Evolutionary conservation across 2,113 vertebrate species (phyloP), one percentile per base, ranked within the genome.

Genomic region (Rana temporaria): DNA sequence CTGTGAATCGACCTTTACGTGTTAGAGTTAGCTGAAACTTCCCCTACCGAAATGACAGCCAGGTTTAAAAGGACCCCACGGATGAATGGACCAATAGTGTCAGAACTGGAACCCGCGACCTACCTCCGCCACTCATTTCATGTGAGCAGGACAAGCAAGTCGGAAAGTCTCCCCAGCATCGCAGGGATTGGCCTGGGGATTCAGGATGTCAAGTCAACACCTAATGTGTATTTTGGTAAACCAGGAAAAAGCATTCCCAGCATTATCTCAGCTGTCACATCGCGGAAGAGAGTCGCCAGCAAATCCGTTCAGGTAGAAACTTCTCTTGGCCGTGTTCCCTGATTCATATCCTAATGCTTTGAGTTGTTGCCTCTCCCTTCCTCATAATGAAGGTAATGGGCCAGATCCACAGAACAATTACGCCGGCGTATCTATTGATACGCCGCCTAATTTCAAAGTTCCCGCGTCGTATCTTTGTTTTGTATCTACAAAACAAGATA

Each of bases 291-390:
- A 16, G 20, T 64, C 48, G 60, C 71, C 22, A 77, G 38, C 34
- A 85, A 72, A 70, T 76, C 66, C 16, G 18, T 85, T 30, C 81
- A 84, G 78, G 84, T 81, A 38, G 17, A 62, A 34, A 52, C 4
- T 3, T 32, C 4, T 20, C n/a, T 14, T 22, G 17, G 9, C 34
- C 34, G 24, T 48, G 6, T 8, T 48, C 12, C 42, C 42, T 48
- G 42, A 14, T 48, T 48, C 8, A 48, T 48, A 48, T 48, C 9
- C 42, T 48, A 48, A 48, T 48, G 42, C 12, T 48, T 14, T 48
- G 6, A 14, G 42, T 12, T 48, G 42, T 48, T 48, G 42, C 2
- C 42, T 48, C 11, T 48, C 2, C 6, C 4, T 38, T 38, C 5
- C 2, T 48, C 6, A 57, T 20, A 32, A 3, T 19, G n/a, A 48